Evolutionary conservation across 2,113 vertebrate species (phyloP).

Genomic region (Oncorhynchus mykiss): DNA sequence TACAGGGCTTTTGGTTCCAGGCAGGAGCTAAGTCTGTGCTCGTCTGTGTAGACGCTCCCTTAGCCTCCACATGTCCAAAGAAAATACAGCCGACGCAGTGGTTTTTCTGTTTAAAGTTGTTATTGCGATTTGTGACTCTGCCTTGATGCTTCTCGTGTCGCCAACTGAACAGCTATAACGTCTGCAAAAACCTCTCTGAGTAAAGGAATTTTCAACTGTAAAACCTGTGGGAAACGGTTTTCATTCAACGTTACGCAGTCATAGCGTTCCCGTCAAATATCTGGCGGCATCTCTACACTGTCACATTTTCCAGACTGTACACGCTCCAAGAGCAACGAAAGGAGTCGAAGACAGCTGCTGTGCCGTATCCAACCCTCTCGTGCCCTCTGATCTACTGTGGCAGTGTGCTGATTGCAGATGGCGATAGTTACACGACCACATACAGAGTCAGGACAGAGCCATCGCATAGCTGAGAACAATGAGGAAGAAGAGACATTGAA

Average conservation of each 20-base stretch:
- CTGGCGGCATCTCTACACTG: neutral
- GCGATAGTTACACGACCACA: neutral
- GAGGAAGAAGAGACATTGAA: constrained; percentile 1
- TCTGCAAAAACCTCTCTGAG: too few species aligned
- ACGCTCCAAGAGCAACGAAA: neutral
- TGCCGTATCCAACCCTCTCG: neutral
- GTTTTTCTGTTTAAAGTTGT: neutral
- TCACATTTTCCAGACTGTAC: too few species aligned
- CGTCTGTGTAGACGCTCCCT: neutral
- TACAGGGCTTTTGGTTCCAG: neutral
- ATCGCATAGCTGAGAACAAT: neutral
- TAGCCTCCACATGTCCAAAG: too few species aligned
- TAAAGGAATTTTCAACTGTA: neutral
- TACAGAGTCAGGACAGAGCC: neutral
- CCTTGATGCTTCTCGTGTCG: neutral
- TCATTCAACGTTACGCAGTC: neutral
- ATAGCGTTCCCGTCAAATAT: neutral
- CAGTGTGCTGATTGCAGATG: constrained; percentile 11
- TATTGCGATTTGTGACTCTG: neutral
- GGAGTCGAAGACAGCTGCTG: neutral
- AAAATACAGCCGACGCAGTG: neutral
- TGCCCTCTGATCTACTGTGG: neutral
- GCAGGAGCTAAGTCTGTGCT: neutral
- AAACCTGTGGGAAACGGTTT: neutral
- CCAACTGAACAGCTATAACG: neutral